Evolutionary conservation across 2,113 vertebrate species (phyloP).

Genomic region (Clarias gariepinus): DNA sequence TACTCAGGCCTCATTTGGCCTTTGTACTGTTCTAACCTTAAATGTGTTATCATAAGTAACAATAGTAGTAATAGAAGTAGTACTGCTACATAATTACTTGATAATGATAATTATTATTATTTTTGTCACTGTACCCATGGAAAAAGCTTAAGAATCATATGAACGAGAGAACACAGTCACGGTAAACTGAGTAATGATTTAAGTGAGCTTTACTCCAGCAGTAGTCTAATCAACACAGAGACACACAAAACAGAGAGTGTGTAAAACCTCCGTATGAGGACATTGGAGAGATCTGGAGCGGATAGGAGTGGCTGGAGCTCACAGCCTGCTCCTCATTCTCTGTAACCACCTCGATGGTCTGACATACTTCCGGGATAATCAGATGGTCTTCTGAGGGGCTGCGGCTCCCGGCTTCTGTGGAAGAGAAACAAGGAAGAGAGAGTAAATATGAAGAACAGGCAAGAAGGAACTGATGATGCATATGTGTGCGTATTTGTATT

Average conservation of each 20-base stretch:
- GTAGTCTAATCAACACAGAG: not conserved
- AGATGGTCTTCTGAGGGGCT: slow-evolving; percentile 78
- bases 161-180: not conserved
- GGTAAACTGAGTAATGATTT: not conserved
- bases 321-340: slow-evolving; percentile 93
- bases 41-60: not conserved
- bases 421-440: slow-evolving; percentile 49
- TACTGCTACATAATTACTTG: not conserved
- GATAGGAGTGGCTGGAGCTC: slow-evolving; percentile 89
- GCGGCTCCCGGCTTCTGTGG: slow-evolving; percentile 48
- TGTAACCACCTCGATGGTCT: slow-evolving; percentile 96
- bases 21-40: not conserved
- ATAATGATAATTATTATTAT: not conserved
- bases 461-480: slow-evolving; percentile 39
- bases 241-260: not conserved
- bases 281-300: slow-evolving; percentile 93
- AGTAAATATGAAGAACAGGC: slow-evolving; percentile 46
- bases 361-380: slow-evolving; percentile 93
- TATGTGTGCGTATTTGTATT: slow-evolving; percentile 6
- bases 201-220: not conserved
- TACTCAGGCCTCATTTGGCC: not conserved
- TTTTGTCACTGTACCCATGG: not conserved
- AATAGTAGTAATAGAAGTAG: not conserved
- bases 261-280: slow-evolving; percentile 86
- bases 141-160: not conserved